Evolutionary conservation across 2,797 vertebrate species (phyloP).

Genomic region (Notolepis coatsorum): DNA sequence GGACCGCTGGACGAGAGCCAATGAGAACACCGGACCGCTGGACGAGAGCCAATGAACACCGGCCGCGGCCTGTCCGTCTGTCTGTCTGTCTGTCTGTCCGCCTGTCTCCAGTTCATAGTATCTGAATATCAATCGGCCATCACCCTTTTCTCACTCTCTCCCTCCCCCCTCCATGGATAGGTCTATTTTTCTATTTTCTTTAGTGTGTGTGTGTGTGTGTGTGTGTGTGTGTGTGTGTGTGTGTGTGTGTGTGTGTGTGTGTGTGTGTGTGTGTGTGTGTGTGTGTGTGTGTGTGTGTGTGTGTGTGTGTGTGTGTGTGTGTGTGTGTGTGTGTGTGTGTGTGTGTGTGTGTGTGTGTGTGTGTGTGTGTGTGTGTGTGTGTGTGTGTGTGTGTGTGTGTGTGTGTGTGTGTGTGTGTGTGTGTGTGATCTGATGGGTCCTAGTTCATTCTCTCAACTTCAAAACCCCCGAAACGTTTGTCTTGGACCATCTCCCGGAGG

Average conservation of each 20-base stretch:
- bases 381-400: too few relatives aligned
- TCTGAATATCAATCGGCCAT: conserved; percentile 32
- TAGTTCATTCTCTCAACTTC: conserved; percentile 8
- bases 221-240: too few relatives aligned
- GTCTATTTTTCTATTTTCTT: conserved; percentile 66
- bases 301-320: too few relatives aligned
- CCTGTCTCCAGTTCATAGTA: conserved; percentile 17
- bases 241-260: too few relatives aligned
- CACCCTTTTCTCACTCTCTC: conserved; percentile 28
- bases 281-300: too few relatives aligned
- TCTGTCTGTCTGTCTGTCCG: conserved; percentile 17
- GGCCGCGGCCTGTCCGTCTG: conserved; percentile 6
- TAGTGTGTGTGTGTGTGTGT: too few relatives aligned
- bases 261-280: too few relatives aligned
- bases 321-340: too few relatives aligned
- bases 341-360: too few relatives aligned
- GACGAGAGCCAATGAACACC: conserved; percentile 91
- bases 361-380: too few relatives aligned
- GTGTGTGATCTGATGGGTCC: conserved; percentile 25
- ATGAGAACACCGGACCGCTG: conserved; percentile 88
- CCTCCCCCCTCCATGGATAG: conserved; percentile 20
- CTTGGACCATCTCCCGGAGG: conserved; percentile 37
- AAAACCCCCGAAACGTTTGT: conserved; percentile 19
- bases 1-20: conserved; percentile 93
- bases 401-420: too few relatives aligned